phyloP scores from a whole-genome alignment of 2,888 invertebrate species.

The Anodontia alba region DNA sequence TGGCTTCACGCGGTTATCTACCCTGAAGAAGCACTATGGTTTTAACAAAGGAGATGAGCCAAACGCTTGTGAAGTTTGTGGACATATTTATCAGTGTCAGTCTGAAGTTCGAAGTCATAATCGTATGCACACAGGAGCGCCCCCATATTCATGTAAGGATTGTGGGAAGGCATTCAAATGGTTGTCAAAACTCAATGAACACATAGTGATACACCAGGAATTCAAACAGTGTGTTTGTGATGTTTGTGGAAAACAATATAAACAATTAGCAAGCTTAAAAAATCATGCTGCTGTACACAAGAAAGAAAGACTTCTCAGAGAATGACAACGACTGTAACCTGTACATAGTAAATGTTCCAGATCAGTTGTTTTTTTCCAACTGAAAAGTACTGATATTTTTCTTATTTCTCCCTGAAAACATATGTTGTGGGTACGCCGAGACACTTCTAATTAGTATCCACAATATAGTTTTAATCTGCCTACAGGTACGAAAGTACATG shows the following conservation, averaged over 20 bases:
- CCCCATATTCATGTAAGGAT: background rate
- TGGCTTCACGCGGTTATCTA: background rate
- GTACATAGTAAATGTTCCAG: too few species aligned
- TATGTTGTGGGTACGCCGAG: too few species aligned
- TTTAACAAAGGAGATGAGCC: background rate
- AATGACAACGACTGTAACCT: too few species aligned
- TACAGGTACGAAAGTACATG: too few species aligned
- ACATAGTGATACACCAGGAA: background rate
- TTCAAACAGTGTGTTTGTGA: background rate
- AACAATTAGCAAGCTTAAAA: too few species aligned
- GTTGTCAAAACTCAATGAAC: background rate
- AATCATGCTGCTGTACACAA: too few species aligned
- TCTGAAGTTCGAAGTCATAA: background rate
- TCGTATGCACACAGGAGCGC: background rate
- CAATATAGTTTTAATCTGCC: too few species aligned
- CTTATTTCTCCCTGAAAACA: too few species aligned
- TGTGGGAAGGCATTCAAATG: background rate
- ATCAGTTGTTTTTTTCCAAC: too few species aligned
- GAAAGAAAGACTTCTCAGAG: too few species aligned
- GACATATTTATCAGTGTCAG: background rate
- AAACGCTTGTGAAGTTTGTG: background rate
- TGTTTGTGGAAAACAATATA: background rate
- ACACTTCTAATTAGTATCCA: too few species aligned
- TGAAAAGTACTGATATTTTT: too few species aligned
- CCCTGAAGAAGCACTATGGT: background rate